Percentiles rank a stretch among this genome's conserved stretches.
phyloP scores from a whole-genome alignment of 2,797 vertebrate species.

The Sylvilagus floridanus region DNA sequence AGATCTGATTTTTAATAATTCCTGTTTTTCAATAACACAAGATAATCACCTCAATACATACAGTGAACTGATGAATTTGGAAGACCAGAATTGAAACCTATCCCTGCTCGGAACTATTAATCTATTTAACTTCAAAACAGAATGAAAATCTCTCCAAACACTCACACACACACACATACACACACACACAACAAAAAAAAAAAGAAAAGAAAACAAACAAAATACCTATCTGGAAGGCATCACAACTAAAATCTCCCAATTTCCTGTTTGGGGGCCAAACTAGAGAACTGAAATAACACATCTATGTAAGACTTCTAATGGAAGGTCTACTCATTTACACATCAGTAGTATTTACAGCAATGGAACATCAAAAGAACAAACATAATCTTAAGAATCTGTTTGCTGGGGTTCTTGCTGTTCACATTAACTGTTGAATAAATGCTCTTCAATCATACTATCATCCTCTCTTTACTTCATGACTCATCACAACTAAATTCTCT shows the following conservation, averaged over 20 bases:
- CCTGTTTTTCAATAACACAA: conserved; percentile 28
- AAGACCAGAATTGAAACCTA: neutral
- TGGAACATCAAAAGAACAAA: neutral
- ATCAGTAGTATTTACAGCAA: neutral
- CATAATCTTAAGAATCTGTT: neutral
- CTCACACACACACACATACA: too few species aligned
- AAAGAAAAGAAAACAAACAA: neutral
- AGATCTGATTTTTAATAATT: too few species aligned
- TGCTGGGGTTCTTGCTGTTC: neutral
- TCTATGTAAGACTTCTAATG: neutral
- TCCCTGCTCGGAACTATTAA: neutral
- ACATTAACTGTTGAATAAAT: neutral
- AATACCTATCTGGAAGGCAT: neutral
- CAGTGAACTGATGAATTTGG: neutral
- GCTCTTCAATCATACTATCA: neutral
- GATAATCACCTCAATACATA: neutral
- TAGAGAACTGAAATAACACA: conserved; percentile 44
- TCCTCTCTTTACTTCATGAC: neutral
- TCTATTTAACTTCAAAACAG: neutral
- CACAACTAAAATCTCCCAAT: neutral
- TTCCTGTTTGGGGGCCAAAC: neutral
- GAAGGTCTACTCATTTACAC: neutral
- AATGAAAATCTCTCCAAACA: neutral
- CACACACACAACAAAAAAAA: neutral
- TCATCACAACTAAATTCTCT: neutral